Percentiles rank a stretch among this genome's conserved stretches.
Conservation (phyloP, 2,113 vertebrate species). For the Aepyceros melampus region DNA sequence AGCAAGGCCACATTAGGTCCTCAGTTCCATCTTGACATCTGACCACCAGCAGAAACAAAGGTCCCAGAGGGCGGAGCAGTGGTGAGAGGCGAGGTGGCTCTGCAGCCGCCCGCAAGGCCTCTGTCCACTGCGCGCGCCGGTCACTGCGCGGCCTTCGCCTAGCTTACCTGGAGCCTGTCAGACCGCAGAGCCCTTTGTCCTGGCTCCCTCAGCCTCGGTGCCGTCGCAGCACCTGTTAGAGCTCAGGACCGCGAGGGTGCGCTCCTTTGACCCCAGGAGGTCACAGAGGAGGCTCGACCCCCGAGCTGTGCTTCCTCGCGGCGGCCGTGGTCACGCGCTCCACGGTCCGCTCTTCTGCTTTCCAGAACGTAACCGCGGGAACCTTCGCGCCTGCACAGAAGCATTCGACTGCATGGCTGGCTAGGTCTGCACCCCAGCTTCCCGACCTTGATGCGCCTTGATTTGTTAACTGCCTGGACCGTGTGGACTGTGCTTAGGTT, state of each 20-base stretch:
- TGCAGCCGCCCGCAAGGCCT: fast-evolving
- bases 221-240: not conserved
- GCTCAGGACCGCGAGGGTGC: fast-evolving
- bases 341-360: no score
- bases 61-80: not conserved
- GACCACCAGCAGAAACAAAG: not conserved
- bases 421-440: not conserved
- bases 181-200: not conserved
- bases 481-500: not conserved
- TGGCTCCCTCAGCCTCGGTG: not conserved
- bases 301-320: fast-evolving
- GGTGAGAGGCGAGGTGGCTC: not conserved
- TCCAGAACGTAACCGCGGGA: not conserved
- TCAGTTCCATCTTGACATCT: not conserved
- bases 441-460: not conserved
- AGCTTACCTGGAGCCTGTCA: not conserved
- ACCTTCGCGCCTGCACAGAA: not conserved
- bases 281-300: not conserved
- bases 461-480: not conserved
- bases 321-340: fast-evolving
- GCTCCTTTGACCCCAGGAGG: not conserved
- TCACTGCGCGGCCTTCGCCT: not conserved
- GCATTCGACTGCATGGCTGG: not conserved
- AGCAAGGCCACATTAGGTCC: not conserved
- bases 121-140: no score